Evolutionary conservation across 1,140 invertebrate genomes (phyloP), one percentile per base, ranked within the genome.

Genomic region (Hyphantria cunea): DNA sequence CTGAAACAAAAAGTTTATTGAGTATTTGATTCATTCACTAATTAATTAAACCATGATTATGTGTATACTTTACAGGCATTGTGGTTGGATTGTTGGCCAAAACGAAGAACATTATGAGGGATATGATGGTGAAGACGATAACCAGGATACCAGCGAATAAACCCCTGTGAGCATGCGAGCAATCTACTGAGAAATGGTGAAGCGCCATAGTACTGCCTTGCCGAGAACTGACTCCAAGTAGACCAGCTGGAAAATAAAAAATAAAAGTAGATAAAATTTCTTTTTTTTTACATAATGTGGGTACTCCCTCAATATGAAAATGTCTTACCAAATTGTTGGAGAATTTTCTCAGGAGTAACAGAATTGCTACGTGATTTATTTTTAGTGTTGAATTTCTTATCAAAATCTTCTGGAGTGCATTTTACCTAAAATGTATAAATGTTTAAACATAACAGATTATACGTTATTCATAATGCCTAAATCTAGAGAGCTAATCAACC

Each of bases 41-140:
- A 9, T 15, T 44, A 7, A 53, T 15, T 39, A 25, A 25, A 25
- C 32, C 0, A 31, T 34, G 3, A 45, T 33, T 14, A n/a, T 10
- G 8, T 3, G 3, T 49, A 76, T 80, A 65, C 69, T 31, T 90
- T 76, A 91, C 91, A 12, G 93, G 92, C 69, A 95, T 92, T 41
- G 94, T 92, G 66, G 93, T 83, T 68, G 94, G 92, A 74, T 93
- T 94, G 50, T 94, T 94, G 58, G 95, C 94, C 5, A 97, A 91
- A 0, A 98, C 96, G 87, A 97, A 98, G 89, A 98, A 98, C 91
- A 98, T 96, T 48, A 97, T 97, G 54, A 97, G 93, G 13, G 96
- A 95, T 60, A 98, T 96, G 25, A 98, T 96, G 3, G 97, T 97
- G 39, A 96, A 88, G 2, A 97, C 96, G 41, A 96, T 95, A 3